Base-by-base conservation (phyloP, 2,888 invertebrate species). In the Trimorus sp. region DNA sequence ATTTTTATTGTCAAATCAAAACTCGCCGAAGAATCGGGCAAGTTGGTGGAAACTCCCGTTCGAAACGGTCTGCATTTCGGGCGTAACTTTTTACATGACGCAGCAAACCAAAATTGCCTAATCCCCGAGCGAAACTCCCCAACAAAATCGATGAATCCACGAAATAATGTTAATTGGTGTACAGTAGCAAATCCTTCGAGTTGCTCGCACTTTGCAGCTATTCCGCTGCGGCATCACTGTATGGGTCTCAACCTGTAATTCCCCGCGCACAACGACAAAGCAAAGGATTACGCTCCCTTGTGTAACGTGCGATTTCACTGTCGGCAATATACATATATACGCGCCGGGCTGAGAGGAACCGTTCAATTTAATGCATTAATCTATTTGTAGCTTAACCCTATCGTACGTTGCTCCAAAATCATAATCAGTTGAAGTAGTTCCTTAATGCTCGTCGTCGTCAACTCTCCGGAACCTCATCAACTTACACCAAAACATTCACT, bases 331-430 rank as follows among this genome's bases (percentile, higher is more conserved):
- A 53, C 37, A 45, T 48, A 48, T 38, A 45, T 53, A n/a, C 16
- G 54, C 53, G 37, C 14, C 26, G 26, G 26, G 26, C 26, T 26
- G 26, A 68, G 49, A 69, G 74, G 69, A 75, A 62, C 82, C 66
- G 71, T 70, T 73, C 70, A 70, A 70, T 82, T 75, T 76, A 82
- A 78, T 70, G 76, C 79, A 76, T 82, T 79, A 82, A 79, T 82
- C 82, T 79, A 74, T 79, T 82, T 82, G 68, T 42, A 66, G 66
- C 68, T 70, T 48, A 70, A 60, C 70, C 60, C 51, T 48, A 48
- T 51, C 48, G 58, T 62, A 37, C 37, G 38, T 36, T 56, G 48
- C 38, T 48, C 56, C 8, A 40, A 74, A 75, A 75, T 75, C 49
- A 65, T 75, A 75, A 75, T 73, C 37, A 56, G 65, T 49, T 66